Percentiles rank a stretch among this genome's conserved stretches.
Evolutionary conservation across 2,113 vertebrate species (phyloP).

Genomic region (Sinosuthora webbiana): DNA sequence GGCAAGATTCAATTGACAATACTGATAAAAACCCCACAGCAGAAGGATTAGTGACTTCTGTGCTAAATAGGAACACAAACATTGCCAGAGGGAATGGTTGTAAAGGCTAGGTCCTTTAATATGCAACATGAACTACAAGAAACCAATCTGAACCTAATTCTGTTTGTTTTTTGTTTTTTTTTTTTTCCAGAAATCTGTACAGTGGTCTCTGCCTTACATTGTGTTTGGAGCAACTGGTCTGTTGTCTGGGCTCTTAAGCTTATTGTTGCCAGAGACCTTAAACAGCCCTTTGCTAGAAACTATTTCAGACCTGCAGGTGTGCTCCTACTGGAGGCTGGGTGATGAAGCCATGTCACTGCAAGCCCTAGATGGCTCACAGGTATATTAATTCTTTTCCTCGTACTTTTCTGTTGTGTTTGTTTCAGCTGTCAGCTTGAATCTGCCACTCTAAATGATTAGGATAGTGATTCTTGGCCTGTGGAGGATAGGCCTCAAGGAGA

Average conservation of each 20-base stretch:
- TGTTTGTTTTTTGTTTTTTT: background rate
- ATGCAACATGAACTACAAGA: background rate
- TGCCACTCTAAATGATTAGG: background rate
- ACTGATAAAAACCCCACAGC: background rate
- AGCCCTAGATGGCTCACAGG: slow-evolving; percentile 66
- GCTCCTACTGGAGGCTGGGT: slow-evolving; percentile 69
- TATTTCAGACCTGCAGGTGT: slow-evolving; percentile 74
- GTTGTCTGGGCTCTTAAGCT: slow-evolving; percentile 74
- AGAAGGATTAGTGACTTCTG: background rate
- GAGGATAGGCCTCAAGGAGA: background rate
- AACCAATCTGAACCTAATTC: background rate
- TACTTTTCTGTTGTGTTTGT: background rate
- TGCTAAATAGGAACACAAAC: background rate
- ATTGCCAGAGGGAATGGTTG: background rate
- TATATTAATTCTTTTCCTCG: background rate
- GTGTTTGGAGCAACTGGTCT: slow-evolving; percentile 77
- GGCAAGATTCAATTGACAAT: background rate
- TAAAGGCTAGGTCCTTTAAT: background rate
- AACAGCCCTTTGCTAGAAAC: slow-evolving; percentile 78
- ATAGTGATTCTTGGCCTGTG: background rate
- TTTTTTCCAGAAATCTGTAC: slow-evolving; percentile 69
- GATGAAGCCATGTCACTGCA: slow-evolving; percentile 72
- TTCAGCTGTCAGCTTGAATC: slow-evolving; percentile 25
- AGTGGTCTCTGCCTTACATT: slow-evolving; percentile 78
- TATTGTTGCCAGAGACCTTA: slow-evolving; percentile 81